Evolutionary conservation across 2,888 invertebrate genomes (phyloP).

Genomic region (Leucozona laternaria): DNA sequence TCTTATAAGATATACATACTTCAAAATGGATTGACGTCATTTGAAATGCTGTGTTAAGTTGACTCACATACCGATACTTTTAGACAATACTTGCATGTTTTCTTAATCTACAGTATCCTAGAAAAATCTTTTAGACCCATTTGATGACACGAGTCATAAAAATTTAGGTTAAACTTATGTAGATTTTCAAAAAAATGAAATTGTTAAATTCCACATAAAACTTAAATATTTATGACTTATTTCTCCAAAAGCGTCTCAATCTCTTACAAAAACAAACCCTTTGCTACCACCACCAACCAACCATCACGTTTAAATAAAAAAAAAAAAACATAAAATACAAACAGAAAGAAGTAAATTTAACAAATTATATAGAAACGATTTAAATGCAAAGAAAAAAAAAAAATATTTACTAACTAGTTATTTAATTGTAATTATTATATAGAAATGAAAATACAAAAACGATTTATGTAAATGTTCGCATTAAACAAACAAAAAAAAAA

Average conservation of each 20-base stretch:
- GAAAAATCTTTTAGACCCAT: neutral
- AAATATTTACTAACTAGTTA: constrained; percentile 65
- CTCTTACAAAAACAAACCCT: neutral
- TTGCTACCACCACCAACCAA: constrained; percentile 25
- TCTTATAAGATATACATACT: too few species aligned
- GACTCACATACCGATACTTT: too few species aligned
- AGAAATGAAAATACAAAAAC: constrained; percentile 28
- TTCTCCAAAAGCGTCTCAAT: neutral
- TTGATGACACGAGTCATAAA: neutral
- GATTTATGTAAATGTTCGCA: constrained; percentile 73
- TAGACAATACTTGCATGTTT: too few species aligned
- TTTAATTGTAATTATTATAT: constrained; percentile 71
- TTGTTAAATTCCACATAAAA: neutral
- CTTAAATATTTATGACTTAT: neutral
- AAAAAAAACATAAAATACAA: constrained; percentile 8
- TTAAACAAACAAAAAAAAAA: constrained; percentile 41
- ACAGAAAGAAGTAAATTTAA: neutral
- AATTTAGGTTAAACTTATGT: neutral
- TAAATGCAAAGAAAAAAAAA: constrained; percentile 30
- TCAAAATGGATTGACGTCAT: too few species aligned
- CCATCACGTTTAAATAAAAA: constrained; percentile 28
- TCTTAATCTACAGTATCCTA: too few species aligned
- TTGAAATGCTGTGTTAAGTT: too few species aligned
- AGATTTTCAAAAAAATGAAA: neutral
- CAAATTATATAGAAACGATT: constrained; percentile 45